These are phyloP conservation scores for Leuciscus waleckii DNA, from an alignment of 2,797 vertebrate species.

Conservation along the genomic window DNA sequence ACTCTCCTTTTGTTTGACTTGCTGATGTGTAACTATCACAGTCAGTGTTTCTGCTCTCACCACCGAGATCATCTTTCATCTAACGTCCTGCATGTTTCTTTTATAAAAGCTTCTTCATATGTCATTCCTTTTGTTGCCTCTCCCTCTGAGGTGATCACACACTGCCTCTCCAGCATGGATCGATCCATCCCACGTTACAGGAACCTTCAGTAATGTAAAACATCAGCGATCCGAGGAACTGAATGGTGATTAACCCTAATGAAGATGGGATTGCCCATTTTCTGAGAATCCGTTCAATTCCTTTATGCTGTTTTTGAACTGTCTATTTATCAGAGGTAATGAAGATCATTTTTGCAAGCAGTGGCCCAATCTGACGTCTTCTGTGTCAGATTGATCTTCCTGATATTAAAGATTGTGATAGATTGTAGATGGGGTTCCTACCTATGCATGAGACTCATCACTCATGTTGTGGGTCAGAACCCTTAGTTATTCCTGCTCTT, in stretches of 20 bases:
- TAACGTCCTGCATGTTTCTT: conserved; percentile 72
- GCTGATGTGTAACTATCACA: conserved; percentile 46
- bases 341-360: background rate
- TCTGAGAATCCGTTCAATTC: background rate
- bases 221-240: background rate
- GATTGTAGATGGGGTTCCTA: background rate
- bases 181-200: conserved; percentile 52
- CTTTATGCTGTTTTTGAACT: conserved; percentile 4
- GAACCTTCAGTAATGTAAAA: background rate
- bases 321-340: background rate
- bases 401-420: background rate
- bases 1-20: conserved; percentile 11
- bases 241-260: background rate
- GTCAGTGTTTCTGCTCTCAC: background rate
- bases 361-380: background rate
- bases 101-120: conserved; percentile 74
- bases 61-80: conserved; percentile 58
- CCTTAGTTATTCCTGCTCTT: background rate
- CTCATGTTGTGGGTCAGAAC: background rate
- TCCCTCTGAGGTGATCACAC: conserved; percentile 64
- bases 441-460: background rate
- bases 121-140: conserved; percentile 72
- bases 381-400: background rate
- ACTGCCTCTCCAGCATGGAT: conserved; percentile 61
- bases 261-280: background rate